Base-by-base conservation (phyloP, 2,888 invertebrate species). In the Bellardia bayeri region DNA sequence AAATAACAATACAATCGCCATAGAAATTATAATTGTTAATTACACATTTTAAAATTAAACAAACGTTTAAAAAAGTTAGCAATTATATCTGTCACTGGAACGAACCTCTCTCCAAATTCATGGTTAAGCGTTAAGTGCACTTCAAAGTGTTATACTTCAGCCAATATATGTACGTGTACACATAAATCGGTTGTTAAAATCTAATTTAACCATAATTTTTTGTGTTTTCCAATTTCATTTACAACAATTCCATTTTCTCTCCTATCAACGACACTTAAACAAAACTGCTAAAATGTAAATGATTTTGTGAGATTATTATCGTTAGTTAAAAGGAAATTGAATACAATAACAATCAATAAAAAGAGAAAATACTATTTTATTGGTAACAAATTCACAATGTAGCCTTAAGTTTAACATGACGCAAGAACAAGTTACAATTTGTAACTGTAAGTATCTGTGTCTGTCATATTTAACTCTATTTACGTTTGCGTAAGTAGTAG, bases 321-420 rank as follows among this genome's bases (percentile, higher is more conserved):
- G 5, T 71, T 37, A 63, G 5, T 71, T 37, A 63, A 72, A 64
- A 6, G 30, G 14, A 61, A 51, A 72, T 79, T 76, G 54, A 66
- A 72, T 40, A 63, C 66, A 76, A 84, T 78, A 74, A 78, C 61
- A 81, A 84, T 81, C 81, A 84, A 84, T 72, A 56, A 56, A 8
- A 23, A 75, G 71, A 45, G 13, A 9, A 79, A 14, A 66, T 68
- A 75, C 40, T 63, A 63, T 68, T 84, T 71, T 80, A 84, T 82
- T 63, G 74, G 72, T 82, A 78, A 82, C 66, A 74, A 79, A 87
- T 69, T 69, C 72, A 37, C 49, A 66, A 68, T 69, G 63, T 23
- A 54, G 68, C 68, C 69, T 23, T 11, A 82, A 30, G 58, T 45
- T 13, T 23, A 13, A 69, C 63, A 51, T 66, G 11, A 42, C 14